Conservation (phyloP, 2,113 vertebrate species). For the Oxygymnocypris stewartii region DNA sequence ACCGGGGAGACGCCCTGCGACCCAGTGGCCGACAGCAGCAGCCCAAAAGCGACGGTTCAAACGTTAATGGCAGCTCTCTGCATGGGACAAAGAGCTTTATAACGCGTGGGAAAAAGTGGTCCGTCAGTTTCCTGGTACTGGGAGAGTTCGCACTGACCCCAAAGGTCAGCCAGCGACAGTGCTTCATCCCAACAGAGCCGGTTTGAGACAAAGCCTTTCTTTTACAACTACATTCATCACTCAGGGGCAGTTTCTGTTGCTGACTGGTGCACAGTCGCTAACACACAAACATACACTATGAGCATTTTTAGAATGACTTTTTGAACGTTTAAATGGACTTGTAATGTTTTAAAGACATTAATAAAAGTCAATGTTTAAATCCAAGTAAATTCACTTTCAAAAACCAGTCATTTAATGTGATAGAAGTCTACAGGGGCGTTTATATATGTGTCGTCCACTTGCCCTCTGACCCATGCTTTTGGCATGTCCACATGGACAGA, state of each 20-base stretch:
- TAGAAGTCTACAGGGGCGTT: not conserved
- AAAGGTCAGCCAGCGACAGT: conserved; percentile 80
- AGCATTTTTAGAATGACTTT: not conserved
- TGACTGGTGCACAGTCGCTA: conserved; percentile 19
- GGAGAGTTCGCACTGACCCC: conserved; percentile 81
- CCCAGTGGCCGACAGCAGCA: conserved; percentile 84
- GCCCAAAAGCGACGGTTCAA: conserved; percentile 91
- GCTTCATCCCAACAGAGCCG: conserved; percentile 87
- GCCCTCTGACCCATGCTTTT: conserved; percentile 16
- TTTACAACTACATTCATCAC: conserved; percentile 88
- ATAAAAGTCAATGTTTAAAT: not conserved
- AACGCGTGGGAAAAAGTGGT: conserved; percentile 90
- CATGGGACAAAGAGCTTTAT: conserved; percentile 79
- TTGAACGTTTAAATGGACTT: no score
- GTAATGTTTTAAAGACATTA: no score
- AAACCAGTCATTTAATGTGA: not conserved
- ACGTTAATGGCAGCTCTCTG: conserved; percentile 88
- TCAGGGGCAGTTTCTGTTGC: conserved; percentile 59
- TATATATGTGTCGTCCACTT: not conserved
- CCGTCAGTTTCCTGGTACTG: conserved; percentile 90
- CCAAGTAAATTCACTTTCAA: not conserved
- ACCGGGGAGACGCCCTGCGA: conserved; percentile 59
- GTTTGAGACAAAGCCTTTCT: conserved; percentile 82
- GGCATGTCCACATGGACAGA: conserved; percentile 21
- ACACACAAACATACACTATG: conserved; percentile 34